A percentile compares a stretch with the other conserved stretches of the same genome.
phyloP scores from a whole-genome alignment of 1,140 invertebrate species.

The Drosophila kurseongensis region DNA sequence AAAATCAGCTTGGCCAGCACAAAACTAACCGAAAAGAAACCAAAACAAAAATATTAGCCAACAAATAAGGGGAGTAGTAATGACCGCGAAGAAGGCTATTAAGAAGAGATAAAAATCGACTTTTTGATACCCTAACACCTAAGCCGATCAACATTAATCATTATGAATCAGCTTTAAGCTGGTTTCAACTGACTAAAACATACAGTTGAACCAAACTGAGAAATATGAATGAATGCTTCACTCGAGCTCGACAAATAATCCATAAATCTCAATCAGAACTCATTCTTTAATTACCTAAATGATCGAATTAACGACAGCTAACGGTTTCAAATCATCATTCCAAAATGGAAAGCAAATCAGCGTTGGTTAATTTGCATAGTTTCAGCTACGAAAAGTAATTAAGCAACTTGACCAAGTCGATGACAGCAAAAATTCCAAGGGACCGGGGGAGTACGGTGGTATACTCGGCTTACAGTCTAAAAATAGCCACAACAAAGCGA shows the following conservation, averaged over 20 bases:
- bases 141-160: slow-evolving; percentile 2
- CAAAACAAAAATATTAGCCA: slow-evolving; percentile 50
- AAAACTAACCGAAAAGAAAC: slow-evolving; percentile 32
- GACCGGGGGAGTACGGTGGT: neutral
- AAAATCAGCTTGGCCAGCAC: slow-evolving; percentile 46
- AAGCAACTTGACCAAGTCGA: slow-evolving; percentile 36
- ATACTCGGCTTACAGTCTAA: slow-evolving; percentile 20
- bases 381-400: slow-evolving; percentile 40
- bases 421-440: slow-evolving; percentile 6
- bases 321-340: slow-evolving; percentile 23
- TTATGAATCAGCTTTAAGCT: neutral
- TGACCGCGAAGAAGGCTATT: slow-evolving; percentile 36
- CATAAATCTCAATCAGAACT: slow-evolving; percentile 29
- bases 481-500: slow-evolving; percentile 40
- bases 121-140: slow-evolving; percentile 29
- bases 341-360: slow-evolving; percentile 31
- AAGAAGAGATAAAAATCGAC: slow-evolving; percentile 5
- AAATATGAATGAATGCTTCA: slow-evolving; percentile 16
- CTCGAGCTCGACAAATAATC: neutral
- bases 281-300: slow-evolving; percentile 36
- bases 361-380: slow-evolving; percentile 40
- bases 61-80: slow-evolving; percentile 48
- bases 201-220: neutral
- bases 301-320: slow-evolving; percentile 37
- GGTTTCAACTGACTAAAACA: neutral